phyloP scores from a whole-genome alignment of 37 sponge, comb jelly and placozoan genomes.

The Agelas oroides region DNA sequence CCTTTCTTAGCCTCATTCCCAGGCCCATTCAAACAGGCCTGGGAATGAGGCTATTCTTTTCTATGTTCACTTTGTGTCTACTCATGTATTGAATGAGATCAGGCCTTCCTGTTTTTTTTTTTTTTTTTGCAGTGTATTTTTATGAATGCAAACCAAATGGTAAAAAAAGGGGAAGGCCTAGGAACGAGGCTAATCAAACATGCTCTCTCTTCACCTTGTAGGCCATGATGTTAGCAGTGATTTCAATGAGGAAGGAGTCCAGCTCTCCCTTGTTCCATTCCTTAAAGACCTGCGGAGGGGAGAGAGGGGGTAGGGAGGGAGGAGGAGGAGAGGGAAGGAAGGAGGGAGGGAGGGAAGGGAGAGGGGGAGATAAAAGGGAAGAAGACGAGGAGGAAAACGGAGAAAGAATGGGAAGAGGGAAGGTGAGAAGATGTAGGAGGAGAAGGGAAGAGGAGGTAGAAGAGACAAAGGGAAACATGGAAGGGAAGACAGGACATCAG shows the following conservation, averaged over 20 bases:
- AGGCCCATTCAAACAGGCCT: too few relatives aligned
- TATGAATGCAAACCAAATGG: too few relatives aligned
- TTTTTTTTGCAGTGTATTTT: too few relatives aligned
- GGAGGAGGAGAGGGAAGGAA: background rate
- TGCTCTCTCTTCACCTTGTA: conserved; percentile 74
- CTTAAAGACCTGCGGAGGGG: conserved; percentile 59
- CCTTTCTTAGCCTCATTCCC: too few relatives aligned
- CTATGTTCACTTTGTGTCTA: too few relatives aligned
- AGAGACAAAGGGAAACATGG: background rate
- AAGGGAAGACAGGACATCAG: background rate
- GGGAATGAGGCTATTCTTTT: too few relatives aligned
- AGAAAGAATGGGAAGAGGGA: background rate
- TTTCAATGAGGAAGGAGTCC: conserved; percentile 98
- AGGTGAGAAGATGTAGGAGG: background rate
- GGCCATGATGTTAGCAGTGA: conserved; percentile 88
- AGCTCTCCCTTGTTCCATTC: conserved; percentile 99
- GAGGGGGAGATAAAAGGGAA: background rate
- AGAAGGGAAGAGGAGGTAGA: background rate
- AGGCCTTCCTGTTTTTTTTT: too few relatives aligned
- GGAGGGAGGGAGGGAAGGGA: background rate
- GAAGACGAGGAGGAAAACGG: background rate
- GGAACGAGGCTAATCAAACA: too few relatives aligned
- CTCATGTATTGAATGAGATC: too few relatives aligned
- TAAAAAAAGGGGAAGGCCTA: too few relatives aligned
- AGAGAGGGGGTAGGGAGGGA: background rate